A percentile compares a stretch with the other conserved stretches of the same genome.
Conservation (phyloP, 2,113 vertebrate genomes). For the Zapus hudsonius region DNA sequence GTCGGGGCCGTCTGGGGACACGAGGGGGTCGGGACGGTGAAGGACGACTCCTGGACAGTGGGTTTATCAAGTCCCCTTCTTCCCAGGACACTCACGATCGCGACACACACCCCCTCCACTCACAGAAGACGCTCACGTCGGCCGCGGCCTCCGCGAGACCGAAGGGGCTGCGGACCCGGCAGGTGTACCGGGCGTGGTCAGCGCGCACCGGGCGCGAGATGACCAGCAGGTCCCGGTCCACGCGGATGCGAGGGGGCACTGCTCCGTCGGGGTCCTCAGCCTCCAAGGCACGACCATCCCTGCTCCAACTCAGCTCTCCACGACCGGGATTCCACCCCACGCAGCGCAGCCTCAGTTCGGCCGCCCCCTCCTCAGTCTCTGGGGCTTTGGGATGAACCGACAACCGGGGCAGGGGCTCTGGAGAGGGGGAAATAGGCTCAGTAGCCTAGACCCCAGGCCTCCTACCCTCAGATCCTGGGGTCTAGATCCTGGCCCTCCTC, state of each 20-base stretch:
- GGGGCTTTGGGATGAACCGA: slow-evolving; percentile 57
- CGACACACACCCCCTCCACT: not conserved
- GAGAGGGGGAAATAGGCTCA: not conserved
- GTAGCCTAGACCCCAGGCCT: not conserved
- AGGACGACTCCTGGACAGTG: not conserved
- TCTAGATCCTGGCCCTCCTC: not conserved
- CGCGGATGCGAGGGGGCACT: not conserved
- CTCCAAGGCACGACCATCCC: slow-evolving; percentile 58
- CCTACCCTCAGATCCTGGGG: not conserved
- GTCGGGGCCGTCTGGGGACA: slow-evolving; percentile 80
- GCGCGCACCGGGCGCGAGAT: slow-evolving; percentile 45
- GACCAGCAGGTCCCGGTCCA: slow-evolving; percentile 56
- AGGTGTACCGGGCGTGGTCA: slow-evolving; percentile 76
- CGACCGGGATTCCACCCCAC: slow-evolving; percentile 37
- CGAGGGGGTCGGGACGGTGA: not conserved
- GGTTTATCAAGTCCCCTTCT: not conserved
- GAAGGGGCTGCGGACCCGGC: slow-evolving; percentile 79
- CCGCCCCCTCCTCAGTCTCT: slow-evolving; percentile 64
- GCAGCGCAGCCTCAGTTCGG: slow-evolving; percentile 57
- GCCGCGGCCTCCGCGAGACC: slow-evolving; percentile 46
- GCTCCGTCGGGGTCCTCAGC: not conserved
- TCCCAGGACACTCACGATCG: not conserved
- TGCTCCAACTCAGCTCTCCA: slow-evolving; percentile 76
- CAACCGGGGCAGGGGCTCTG: slow-evolving; percentile 74
- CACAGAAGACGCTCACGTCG: slow-evolving; percentile 78